phyloP scores from a whole-genome alignment of 2,797 vertebrate genomes.

The Monodelphis domestica region DNA sequence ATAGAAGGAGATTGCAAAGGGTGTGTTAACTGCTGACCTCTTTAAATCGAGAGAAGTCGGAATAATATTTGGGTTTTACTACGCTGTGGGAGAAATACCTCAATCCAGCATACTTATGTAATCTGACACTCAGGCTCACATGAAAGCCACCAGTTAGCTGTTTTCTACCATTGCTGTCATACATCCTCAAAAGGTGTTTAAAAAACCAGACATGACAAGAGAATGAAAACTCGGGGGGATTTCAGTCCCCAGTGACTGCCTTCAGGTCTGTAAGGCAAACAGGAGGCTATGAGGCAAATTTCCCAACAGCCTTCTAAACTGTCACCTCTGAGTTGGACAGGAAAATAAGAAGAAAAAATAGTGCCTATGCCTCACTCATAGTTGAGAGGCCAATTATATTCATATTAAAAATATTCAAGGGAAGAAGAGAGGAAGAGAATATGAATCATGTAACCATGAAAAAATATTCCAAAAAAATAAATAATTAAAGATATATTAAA shows the following conservation, averaged over 20 bases:
- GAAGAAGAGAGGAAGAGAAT: too few relatives aligned
- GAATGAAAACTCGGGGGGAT: constrained; percentile 44
- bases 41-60: constrained; percentile 32
- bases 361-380: not conserved
- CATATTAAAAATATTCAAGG: constrained; percentile 34
- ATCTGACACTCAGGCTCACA: constrained; percentile 18
- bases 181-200: constrained; percentile 35
- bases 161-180: constrained; percentile 41
- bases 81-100: not conserved
- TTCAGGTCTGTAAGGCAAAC: constrained; percentile 41
- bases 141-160: constrained; percentile 42
- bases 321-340: constrained; percentile 10
- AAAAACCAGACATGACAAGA: constrained; percentile 56
- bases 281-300: constrained; percentile 43
- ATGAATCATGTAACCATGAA: constrained; percentile 17
- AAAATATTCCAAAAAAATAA: too few relatives aligned
- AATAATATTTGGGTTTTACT: constrained; percentile 38
- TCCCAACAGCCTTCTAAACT: constrained; percentile 50
- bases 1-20: constrained; percentile 41
- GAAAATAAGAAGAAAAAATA: not conserved
- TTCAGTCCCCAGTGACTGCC: constrained; percentile 34
- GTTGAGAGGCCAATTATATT: constrained; percentile 8
- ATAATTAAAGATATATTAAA: constrained; percentile 8
- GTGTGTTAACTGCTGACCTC: constrained; percentile 7
- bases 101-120: constrained; percentile 31